phyloP scores from a whole-genome alignment of 2,888 invertebrate species.

The Melikaiella ostensackeni region DNA sequence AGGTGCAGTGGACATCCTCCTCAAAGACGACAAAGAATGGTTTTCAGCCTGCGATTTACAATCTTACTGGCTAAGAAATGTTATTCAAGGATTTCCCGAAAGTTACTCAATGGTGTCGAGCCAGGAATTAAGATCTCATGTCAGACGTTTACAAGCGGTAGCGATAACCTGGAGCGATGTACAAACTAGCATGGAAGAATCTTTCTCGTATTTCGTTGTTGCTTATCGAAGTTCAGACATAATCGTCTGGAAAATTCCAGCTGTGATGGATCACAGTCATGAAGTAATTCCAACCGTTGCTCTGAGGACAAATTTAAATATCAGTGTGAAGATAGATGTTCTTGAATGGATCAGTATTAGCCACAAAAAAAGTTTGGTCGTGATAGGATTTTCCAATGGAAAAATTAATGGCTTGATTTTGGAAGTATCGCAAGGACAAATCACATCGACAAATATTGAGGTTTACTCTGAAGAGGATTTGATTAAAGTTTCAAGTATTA shows the following conservation, averaged over 20 bases:
- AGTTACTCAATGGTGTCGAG: conserved; percentile 44
- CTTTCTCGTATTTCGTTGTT: conserved; percentile 66
- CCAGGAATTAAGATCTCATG: conserved; percentile 45
- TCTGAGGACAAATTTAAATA: conserved; percentile 44
- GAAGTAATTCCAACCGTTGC: conserved; percentile 28
- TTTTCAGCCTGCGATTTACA: conserved; percentile 64
- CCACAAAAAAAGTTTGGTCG: conserved; percentile 56
- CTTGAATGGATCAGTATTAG: conserved; percentile 64
- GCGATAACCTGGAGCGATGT: conserved; percentile 69
- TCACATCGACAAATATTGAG: conserved; percentile 44
- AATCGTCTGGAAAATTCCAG: conserved; percentile 65
- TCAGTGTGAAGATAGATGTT: conserved; percentile 58
- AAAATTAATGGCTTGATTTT: conserved; percentile 62
- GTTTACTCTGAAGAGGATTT: conserved; percentile 61
- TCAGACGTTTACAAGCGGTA: conserved; percentile 63
- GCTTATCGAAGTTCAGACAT: conserved; percentile 68
- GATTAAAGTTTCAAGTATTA: conserved; percentile 59
- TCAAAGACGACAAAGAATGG: conserved; percentile 66
- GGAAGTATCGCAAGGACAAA: conserved; percentile 43
- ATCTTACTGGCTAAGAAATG: conserved; percentile 52
- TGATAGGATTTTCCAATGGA: conserved; percentile 69
- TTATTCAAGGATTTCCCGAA: conserved; percentile 53
- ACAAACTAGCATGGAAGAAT: conserved; percentile 41
- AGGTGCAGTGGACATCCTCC: conserved; percentile 66
- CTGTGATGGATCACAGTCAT: conserved; percentile 49